phyloP scores from a whole-genome alignment of 1,140 invertebrate genomes.

The Episyrphus balteatus region DNA sequence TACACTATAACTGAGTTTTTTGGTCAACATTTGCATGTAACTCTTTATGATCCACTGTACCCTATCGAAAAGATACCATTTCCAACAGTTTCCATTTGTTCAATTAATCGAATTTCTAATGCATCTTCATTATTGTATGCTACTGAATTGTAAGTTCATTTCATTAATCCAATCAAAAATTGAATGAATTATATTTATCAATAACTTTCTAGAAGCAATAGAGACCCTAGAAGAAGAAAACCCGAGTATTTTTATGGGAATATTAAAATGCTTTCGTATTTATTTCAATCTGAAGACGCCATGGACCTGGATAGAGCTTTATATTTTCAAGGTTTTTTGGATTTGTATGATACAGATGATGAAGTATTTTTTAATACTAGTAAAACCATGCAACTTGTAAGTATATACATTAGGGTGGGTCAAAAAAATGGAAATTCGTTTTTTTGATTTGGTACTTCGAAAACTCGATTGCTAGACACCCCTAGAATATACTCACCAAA shows the following conservation, averaged over 20 bases:
- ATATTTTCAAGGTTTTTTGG: constrained; percentile 23
- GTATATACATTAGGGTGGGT: neutral
- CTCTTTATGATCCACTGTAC: constrained; percentile 42
- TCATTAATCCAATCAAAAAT: neutral
- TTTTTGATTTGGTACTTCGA: no score
- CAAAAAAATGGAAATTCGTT: no score
- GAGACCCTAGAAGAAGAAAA: constrained; percentile 16
- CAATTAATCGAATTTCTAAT: constrained; percentile 45
- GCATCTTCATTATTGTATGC: constrained; percentile 38
- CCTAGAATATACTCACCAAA: no score
- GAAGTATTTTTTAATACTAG: constrained; percentile 26
- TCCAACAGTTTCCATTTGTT: constrained; percentile 46
- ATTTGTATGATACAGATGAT: constrained; percentile 14
- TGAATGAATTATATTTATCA: neutral
- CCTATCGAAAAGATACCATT: constrained; percentile 44
- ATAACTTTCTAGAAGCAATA: constrained; percentile 12
- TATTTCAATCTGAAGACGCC: constrained; percentile 9
- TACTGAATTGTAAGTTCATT: constrained; percentile 36
- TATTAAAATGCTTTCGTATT: constrained; percentile 15
- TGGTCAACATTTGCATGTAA: constrained; percentile 40
- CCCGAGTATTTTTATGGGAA: constrained; percentile 16
- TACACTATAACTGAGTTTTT: constrained; percentile 37
- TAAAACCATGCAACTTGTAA: constrained; percentile 11
- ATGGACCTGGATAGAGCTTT: constrained; percentile 17
- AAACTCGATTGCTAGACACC: no score